phyloP scores from a whole-genome alignment of 2,113 vertebrate genomes.

The Macrotis lagotis region DNA sequence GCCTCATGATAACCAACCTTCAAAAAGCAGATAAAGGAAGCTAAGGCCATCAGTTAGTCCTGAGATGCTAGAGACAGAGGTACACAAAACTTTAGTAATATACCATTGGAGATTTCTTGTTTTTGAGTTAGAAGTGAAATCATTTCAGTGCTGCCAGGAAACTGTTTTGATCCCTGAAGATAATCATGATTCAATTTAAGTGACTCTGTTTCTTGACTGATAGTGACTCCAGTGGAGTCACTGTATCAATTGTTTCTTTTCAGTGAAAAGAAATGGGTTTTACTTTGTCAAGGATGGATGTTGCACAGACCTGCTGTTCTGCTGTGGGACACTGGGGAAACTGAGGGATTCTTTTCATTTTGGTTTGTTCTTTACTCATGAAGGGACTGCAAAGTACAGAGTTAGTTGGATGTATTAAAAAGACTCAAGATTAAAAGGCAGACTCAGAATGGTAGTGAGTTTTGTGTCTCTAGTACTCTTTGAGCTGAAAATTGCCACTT shows the following conservation, averaged over 20 bases:
- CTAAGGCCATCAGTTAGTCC: background rate
- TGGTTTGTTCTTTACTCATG: background rate
- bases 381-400: background rate
- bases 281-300: background rate
- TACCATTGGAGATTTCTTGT: background rate
- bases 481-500: background rate
- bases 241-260: background rate
- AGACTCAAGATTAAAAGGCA: background rate
- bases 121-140: background rate
- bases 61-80: background rate
- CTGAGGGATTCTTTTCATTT: background rate
- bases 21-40: background rate
- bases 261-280: background rate
- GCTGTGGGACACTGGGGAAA: background rate
- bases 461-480: background rate
- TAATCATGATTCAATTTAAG: background rate
- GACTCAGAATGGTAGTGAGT: background rate
- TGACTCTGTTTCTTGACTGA: background rate
- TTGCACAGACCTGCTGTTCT: background rate
- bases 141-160: background rate
- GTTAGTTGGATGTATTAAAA: background rate
- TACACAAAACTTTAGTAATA: background rate
- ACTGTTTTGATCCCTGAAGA: background rate
- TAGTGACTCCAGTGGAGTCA: background rate
- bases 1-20: background rate